Percentiles rank a stretch among this genome's conserved stretches.
These are phyloP conservation scores for Argynnis bischoffii DNA, from an alignment of 2,888 invertebrate species.

Conservation along the genomic window DNA sequence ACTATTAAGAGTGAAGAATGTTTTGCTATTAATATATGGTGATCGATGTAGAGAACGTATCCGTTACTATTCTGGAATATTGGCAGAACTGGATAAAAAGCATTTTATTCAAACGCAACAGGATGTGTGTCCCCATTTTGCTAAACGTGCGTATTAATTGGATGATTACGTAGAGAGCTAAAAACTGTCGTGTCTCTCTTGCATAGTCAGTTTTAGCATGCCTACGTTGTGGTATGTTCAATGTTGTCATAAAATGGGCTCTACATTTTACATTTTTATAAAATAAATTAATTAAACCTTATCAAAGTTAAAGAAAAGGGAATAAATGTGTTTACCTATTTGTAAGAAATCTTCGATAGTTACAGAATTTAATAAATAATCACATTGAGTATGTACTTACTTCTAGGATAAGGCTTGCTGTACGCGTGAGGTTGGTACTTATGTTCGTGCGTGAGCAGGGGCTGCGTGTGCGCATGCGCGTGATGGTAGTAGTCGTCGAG, in stretches of 20 bases:
- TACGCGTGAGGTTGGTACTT: constrained; percentile 88
- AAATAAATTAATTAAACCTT: no score
- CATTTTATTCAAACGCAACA: constrained; percentile 30
- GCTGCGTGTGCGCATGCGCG: constrained; percentile 86
- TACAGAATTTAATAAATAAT: neutral
- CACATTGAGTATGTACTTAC: constrained; percentile 65
- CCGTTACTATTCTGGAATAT: constrained; percentile 29
- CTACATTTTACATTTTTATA: no score
- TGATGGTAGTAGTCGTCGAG: constrained; percentile 89
- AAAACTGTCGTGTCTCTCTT: constrained; percentile 20
- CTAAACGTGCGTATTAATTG: constrained; percentile 30
- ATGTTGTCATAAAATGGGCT: neutral
- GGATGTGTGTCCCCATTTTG: constrained; percentile 30
- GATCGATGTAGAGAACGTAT: constrained; percentile 23
- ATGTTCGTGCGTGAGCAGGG: constrained; percentile 82
- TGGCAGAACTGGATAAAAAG: constrained; percentile 31
- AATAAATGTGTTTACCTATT: no score
- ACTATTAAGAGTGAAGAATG: constrained; percentile 18
- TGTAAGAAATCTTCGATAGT: neutral
- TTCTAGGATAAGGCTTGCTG: constrained; percentile 87
- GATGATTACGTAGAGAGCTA: constrained; percentile 28
- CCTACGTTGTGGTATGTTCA: neutral
- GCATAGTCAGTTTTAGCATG: constrained; percentile 3
- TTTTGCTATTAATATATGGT: constrained; percentile 21
- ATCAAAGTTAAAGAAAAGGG: no score